phyloP scores from a whole-genome alignment of 2,888 invertebrate genomes.

The Trileptium ribeirensis region DNA sequence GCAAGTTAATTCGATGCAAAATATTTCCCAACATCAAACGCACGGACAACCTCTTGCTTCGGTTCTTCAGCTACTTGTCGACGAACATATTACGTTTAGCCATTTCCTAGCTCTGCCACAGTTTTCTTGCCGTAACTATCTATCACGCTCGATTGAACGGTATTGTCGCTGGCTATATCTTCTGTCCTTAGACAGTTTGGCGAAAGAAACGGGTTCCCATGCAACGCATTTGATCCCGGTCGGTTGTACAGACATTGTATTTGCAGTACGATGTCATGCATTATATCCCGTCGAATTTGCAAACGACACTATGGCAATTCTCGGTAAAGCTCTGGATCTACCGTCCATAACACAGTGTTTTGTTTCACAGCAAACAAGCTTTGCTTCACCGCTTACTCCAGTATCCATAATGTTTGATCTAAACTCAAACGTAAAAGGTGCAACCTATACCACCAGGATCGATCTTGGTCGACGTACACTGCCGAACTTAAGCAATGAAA shows the following conservation, averaged over 20 bases:
- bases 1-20: not conserved
- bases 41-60: not conserved
- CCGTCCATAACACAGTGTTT: not conserved
- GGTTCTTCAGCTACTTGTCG: not conserved
- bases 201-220: not conserved
- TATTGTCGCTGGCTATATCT: not conserved
- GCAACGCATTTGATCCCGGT: not conserved
- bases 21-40: not conserved
- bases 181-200: not conserved
- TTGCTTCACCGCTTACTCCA: too few relatives aligned
- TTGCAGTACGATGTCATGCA: not conserved
- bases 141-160: not conserved
- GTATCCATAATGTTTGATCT: too few relatives aligned
- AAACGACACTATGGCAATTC: not conserved
- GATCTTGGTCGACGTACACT: too few relatives aligned
- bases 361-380: too few relatives aligned
- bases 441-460: too few relatives aligned
- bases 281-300: not conserved
- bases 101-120: not conserved
- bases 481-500: too few relatives aligned
- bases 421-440: too few relatives aligned
- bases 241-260: not conserved
- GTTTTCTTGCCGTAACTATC: not conserved
- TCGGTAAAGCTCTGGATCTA: conserved; percentile 3
- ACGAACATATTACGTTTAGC: not conserved